Base-by-base conservation (phyloP, 2,888 invertebrate genomes). In the Helleia helle region DNA sequence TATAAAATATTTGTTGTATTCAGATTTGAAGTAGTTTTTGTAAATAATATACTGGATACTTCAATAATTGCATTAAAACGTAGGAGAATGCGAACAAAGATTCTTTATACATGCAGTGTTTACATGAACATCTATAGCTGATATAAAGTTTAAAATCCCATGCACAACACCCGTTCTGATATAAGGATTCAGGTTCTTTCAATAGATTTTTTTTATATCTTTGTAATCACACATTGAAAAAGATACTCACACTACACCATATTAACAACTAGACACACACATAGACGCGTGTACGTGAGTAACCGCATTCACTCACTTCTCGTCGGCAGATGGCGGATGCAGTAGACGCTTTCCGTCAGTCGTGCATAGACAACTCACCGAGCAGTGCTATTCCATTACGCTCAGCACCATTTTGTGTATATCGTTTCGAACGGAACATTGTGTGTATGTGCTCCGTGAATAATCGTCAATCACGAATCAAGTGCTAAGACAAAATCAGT, bases 271-370 rank as follows among this genome's bases (percentile, higher is more conserved):
- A 7, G 30, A 39, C 31, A 50, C 66, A 58, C 73, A 70, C 71
- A 74, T 72, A 54, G 47, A 46, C 58, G 55, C 57, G 50, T 45
- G 11, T 24, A 39, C 14, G 15, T 36, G 11, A 74, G 76, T 76
- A 70, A 74, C 73, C 72, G 75, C 76, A 76, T 80, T 83, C 81
- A 77, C 27, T 37, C 26, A 12, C 28, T 79, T 83, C 79, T 71
- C 72, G 80, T 79, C 84, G 81, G 83, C 81, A 83, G 83, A 85
- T 85, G 84, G 84, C 84, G 81, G 83, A 83, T 80, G 77, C 77
- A 77, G 81, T 73, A 70, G 74, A 74, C 79, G 83, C 77, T 70
- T 71, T 71, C 71, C 71, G 76, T 80, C 80, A 79, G 81, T 81
- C 81, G 81, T 71, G 80, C 79, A 81, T 80, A 81, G 81, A 81